Base-by-base conservation (phyloP, 2,888 invertebrate genomes). In the Eurytoma californica region DNA sequence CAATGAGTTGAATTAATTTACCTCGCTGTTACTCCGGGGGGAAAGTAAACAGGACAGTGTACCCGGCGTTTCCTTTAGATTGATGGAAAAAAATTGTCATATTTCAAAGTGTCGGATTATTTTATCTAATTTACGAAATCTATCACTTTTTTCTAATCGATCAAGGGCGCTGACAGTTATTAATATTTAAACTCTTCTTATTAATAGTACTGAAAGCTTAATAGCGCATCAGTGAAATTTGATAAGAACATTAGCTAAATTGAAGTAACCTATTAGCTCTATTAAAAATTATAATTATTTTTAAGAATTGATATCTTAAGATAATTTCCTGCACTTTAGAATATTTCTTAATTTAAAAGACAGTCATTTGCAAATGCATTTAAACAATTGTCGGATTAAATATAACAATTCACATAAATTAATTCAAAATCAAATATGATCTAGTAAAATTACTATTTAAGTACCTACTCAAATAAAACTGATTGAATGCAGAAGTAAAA, bases 111-210 rank as follows among this genome's bases (percentile, higher is more conserved):
- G 49, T 53, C 3, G n/a, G 14, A 14, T 14, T 53, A 16, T 14
- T 3, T 53, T 53, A n/a, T 53, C n/a, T 12, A n/a, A 53, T n/a
- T 0, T 16, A 13, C 7, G 20, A 49, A 51, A 66, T 63, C 18
- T 39, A 39, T 39, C 39, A 39, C n/a, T 53, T 55, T 28, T n/a
- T 30, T 30, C 18, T 68, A 68, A 68, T 68, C 57, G 39, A 18
- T 68, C 39, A 63, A 12, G n/a, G 0, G 9, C 7, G 47, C 39
- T 63, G 39, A 63, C 63, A 63, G 16, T 63, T 7, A 39, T 63
- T 63, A 63, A 63, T 51, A 66, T 18, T 66, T 66, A 24, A 66
- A 14, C 51, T 66, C 12, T n/a, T 66, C 14, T 3, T 20, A 20
- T 9, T 39, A 39, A 39, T 39, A 9, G 9, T 7, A 39, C 39